Evolutionary conservation across 2,113 vertebrate genomes (phyloP).

Genomic region (Vulpes vulpes): DNA sequence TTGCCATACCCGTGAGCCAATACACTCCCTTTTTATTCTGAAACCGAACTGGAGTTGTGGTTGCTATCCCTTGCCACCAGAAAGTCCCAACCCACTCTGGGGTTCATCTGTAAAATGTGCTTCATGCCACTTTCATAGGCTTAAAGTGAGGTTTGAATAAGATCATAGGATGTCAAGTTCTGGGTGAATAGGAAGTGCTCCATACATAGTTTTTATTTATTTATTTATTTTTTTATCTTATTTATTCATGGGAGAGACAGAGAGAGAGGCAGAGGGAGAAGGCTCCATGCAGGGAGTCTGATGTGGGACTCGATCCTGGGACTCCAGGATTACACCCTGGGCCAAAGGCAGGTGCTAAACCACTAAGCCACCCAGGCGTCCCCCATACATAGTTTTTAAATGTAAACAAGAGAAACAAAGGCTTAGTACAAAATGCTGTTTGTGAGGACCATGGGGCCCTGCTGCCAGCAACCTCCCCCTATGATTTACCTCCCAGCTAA

Average conservation of each 20-base stretch:
- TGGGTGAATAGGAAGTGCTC: not conserved
- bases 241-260: too few species aligned
- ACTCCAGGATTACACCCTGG: too few species aligned
- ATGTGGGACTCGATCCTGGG: too few species aligned
- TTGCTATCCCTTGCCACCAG: not conserved
- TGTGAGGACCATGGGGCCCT: accelerated
- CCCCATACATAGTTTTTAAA: not conserved
- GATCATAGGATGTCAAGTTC: not conserved
- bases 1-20: not conserved
- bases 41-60: not conserved
- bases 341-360: too few species aligned
- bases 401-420: not conserved
- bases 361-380: too few species aligned
- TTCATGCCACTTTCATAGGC: not conserved
- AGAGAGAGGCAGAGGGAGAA: too few species aligned
- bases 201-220: too few species aligned
- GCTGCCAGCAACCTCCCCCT: not conserved
- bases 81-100: not conserved
- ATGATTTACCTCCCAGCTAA: accelerated
- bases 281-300: too few species aligned
- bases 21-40: not conserved
- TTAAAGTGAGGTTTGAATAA: not conserved
- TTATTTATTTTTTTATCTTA: too few species aligned
- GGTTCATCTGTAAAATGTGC: not conserved
- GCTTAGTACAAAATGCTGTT: not conserved